Percentiles rank a stretch among this genome's conserved stretches.
Conservation (phyloP, 2,113 vertebrate species). For the Prionailurus viverrinus region DNA sequence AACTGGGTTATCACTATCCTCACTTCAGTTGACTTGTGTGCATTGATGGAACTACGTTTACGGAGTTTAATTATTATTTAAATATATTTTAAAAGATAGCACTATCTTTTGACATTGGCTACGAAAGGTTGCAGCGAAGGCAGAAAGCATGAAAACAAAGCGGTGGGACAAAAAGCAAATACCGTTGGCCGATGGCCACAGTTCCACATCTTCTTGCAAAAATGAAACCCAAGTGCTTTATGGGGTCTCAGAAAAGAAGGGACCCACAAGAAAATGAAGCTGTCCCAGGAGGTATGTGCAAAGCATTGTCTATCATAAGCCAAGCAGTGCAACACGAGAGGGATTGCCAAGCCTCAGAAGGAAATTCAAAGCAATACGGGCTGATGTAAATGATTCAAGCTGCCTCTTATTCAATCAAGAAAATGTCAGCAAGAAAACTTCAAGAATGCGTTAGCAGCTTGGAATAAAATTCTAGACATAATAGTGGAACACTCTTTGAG, state of each 20-base stretch:
- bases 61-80: conserved; percentile 17
- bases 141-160: background rate
- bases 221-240: background rate
- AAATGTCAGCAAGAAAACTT: conserved; percentile 11
- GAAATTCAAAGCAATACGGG: background rate
- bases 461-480: background rate
- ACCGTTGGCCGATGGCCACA: background rate
- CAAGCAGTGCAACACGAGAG: background rate
- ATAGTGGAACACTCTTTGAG: background rate
- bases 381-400: background rate
- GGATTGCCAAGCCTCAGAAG: background rate
- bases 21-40: background rate
- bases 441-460: background rate
- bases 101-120: conserved; percentile 28
- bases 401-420: conserved; percentile 24
- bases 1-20: background rate
- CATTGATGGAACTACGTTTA: background rate
- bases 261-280: background rate
- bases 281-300: background rate
- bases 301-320: background rate
- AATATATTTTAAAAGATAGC: conserved; percentile 9
- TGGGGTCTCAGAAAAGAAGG: background rate
- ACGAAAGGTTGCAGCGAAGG: background rate
- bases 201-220: background rate
- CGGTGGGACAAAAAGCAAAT: background rate